Evolutionary conservation across 2,113 vertebrate species (phyloP).

Genomic region (Sisor rabdophorus): DNA sequence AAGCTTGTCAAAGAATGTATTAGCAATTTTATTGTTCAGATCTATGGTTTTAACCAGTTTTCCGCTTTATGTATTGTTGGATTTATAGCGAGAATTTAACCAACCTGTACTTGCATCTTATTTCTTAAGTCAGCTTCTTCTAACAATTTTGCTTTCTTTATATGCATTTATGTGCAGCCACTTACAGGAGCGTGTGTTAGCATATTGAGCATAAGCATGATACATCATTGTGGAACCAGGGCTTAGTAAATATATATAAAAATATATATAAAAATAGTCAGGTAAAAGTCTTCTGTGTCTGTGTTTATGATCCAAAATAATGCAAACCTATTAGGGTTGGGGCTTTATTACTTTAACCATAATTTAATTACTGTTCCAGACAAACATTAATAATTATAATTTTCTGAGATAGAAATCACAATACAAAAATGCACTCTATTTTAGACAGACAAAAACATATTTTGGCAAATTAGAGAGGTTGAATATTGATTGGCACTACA

Average conservation of each 20-base stretch:
- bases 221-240: background rate
- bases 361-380: conserved; percentile 40
- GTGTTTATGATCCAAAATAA: conserved; percentile 18
- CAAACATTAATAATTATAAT: conserved; percentile 46
- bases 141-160: background rate
- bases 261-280: background rate
- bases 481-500: conserved; percentile 56
- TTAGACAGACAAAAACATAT: conserved; percentile 37
- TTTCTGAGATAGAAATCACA: conserved; percentile 29
- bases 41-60: too few species aligned
- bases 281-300: background rate
- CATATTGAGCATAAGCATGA: background rate
- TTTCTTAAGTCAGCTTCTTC: background rate
- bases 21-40: too few species aligned
- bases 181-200: background rate
- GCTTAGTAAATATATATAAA: background rate
- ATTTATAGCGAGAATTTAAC: too few species aligned
- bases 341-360: conserved; percentile 13
- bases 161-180: background rate
- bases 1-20: too few species aligned
- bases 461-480: conserved; percentile 61
- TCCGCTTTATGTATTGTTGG: too few species aligned
- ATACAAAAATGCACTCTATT: conserved; percentile 42
- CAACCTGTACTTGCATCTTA: too few species aligned
- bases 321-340: conserved; percentile 20